phyloP scores from a whole-genome alignment of 2,113 vertebrate species.

The Acrocephalus kingi region DNA sequence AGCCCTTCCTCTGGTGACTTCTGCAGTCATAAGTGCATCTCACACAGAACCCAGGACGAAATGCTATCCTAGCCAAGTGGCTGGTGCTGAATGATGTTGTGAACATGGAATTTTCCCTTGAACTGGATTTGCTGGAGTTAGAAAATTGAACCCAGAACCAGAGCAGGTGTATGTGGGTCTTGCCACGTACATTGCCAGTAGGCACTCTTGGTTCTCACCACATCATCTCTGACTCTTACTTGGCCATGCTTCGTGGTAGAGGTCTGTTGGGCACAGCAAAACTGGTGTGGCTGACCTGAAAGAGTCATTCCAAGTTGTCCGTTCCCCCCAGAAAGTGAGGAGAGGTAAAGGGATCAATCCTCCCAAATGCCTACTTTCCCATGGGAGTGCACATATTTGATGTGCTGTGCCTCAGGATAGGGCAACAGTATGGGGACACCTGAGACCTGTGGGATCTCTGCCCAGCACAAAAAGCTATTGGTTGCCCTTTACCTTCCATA shows the following conservation, averaged over 20 bases:
- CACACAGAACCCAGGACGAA: not conserved
- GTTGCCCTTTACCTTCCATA: not conserved
- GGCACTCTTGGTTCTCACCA: not conserved
- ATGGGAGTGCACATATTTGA: not conserved
- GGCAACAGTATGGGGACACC: not conserved
- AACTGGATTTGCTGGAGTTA: not conserved
- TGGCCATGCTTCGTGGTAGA: not conserved
- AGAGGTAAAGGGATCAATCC: not conserved
- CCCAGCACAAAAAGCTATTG: not conserved
- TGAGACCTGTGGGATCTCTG: not conserved
- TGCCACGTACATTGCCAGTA: fast-evolving
- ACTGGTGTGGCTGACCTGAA: not conserved
- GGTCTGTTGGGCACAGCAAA: not conserved
- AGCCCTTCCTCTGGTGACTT: not conserved
- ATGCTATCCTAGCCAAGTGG: not conserved
- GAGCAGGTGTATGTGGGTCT: not conserved
- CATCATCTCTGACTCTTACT: not conserved
- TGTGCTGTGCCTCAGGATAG: not conserved
- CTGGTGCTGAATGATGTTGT: not conserved
- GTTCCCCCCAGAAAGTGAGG: not conserved
- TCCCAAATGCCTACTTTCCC: not conserved
- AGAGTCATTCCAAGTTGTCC: not conserved
- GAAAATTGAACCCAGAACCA: not conserved
- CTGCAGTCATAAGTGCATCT: not conserved
- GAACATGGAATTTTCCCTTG: not conserved